These are phyloP conservation scores for Drosophila carrolli DNA, from an alignment of 1,140 invertebrate species.

Conservation along the genomic window DNA sequence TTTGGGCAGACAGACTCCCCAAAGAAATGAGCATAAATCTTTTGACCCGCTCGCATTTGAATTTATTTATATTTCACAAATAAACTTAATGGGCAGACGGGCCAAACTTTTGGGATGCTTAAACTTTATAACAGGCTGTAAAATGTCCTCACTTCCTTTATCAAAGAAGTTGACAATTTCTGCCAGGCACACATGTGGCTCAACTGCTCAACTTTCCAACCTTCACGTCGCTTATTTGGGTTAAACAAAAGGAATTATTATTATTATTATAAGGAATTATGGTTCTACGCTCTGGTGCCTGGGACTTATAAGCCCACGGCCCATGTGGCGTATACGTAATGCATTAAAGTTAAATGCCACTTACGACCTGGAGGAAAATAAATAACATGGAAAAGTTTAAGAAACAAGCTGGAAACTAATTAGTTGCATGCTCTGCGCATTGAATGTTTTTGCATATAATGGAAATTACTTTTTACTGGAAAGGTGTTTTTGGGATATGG, in stretches of 20 bases:
- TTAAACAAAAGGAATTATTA: slow-evolving; percentile 35
- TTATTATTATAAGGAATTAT: slow-evolving; percentile 39
- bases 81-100: slow-evolving; percentile 4
- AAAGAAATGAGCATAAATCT: slow-evolving; percentile 21
- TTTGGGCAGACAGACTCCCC: slow-evolving; percentile 12
- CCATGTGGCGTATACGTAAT: slow-evolving; percentile 54
- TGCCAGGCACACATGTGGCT: slow-evolving; percentile 28
- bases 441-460: slow-evolving; percentile 1
- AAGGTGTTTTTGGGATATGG: no score
- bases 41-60: slow-evolving; percentile 35
- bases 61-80: slow-evolving; percentile 18
- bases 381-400: slow-evolving; percentile 10
- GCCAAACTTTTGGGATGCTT: slow-evolving; percentile 24
- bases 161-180: slow-evolving; percentile 30
- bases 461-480: no score
- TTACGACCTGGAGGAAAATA: slow-evolving; percentile 4
- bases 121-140: slow-evolving; percentile 42
- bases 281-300: slow-evolving; percentile 17
- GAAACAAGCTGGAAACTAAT: slow-evolving; percentile 1
- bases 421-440: slow-evolving; percentile 9
- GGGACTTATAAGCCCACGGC: slow-evolving; percentile 19
- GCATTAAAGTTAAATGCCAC: slow-evolving; percentile 23
- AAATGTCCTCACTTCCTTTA: slow-evolving; percentile 44
- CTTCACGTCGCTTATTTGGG: slow-evolving; percentile 9
- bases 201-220: slow-evolving; percentile 29